A percentile compares a stretch with the other conserved stretches of the same genome.
These are phyloP conservation scores for Nesometra sesokonis DNA, from an alignment of 35 echinoderm and acorn worm genomes.

Conservation along the genomic window DNA sequence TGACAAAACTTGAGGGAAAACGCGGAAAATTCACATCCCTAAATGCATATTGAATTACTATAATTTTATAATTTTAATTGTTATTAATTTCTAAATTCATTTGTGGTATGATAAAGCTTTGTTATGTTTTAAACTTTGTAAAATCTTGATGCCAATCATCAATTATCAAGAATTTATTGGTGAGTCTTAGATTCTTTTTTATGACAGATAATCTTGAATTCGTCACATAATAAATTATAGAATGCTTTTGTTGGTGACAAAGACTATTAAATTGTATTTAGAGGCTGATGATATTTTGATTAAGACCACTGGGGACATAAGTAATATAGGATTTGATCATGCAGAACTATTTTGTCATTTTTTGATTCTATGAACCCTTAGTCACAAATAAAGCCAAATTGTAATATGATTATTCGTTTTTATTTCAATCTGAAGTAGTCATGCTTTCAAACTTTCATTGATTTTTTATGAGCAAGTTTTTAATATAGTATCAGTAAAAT, in stretches of 20 bases:
- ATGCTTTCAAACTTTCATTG: too few species aligned
- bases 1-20: too few species aligned
- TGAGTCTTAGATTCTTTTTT: neutral
- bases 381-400: too few species aligned
- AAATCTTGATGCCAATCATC: neutral
- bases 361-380: too few species aligned
- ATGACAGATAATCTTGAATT: neutral
- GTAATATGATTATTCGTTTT: too few species aligned
- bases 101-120: neutral
- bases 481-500: too few species aligned
- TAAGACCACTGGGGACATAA: neutral
- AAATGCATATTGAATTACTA: too few species aligned
- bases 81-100: neutral
- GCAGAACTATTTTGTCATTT: neutral
- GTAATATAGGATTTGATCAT: neutral
- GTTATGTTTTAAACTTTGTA: neutral
- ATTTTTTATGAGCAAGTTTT: too few species aligned
- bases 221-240: neutral
- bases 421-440: too few species aligned
- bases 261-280: neutral
- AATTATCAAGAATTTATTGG: neutral
- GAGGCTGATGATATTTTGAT: neutral
- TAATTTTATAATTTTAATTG: too few species aligned
- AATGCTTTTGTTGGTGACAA: neutral
- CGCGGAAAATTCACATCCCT: too few species aligned